A percentile compares a stretch with the other conserved stretches of the same genome.
Evolutionary conservation across 2,797 vertebrate genomes (phyloP).

Genomic region (Diplodus puntazzo): DNA sequence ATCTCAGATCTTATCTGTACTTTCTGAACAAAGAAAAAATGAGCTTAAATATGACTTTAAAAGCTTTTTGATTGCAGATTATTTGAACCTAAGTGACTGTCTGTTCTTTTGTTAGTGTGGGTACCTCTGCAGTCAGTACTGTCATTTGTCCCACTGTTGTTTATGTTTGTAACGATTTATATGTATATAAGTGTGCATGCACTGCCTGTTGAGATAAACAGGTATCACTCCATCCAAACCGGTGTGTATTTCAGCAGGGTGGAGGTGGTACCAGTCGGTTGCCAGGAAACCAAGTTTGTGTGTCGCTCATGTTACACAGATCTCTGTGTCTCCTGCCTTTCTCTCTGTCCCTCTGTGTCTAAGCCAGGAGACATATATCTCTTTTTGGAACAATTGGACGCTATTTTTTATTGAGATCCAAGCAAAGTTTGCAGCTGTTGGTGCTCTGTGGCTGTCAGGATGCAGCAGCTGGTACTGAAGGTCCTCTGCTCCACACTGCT

Average conservation of each 20-base stretch:
- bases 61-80: not conserved
- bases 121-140: not conserved
- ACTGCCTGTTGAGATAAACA: conserved; percentile 42
- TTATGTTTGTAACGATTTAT: not conserved
- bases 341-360: conserved; percentile 38
- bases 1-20: too few relatives aligned
- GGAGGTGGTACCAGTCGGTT: conserved; percentile 67
- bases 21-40: too few relatives aligned
- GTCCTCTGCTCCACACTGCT: conserved; percentile 62
- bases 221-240: conserved; percentile 56
- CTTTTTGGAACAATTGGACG: conserved; percentile 8
- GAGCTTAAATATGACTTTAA: too few relatives aligned
- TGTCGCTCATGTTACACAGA: conserved; percentile 76
- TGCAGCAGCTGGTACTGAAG: conserved; percentile 65
- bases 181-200: conserved; percentile 4
- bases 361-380: conserved; percentile 25
- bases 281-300: conserved; percentile 74
- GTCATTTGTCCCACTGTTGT: not conserved
- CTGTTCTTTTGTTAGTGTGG: too few relatives aligned
- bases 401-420: conserved; percentile 2
- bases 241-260: conserved; percentile 75
- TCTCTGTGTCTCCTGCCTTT: conserved; percentile 58
- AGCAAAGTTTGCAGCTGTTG: conserved; percentile 15
- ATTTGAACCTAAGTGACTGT: not conserved
- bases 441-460: conserved; percentile 59